Conservation (phyloP, 2,888 invertebrate genomes). For the Sarcophaga rosellei region DNA sequence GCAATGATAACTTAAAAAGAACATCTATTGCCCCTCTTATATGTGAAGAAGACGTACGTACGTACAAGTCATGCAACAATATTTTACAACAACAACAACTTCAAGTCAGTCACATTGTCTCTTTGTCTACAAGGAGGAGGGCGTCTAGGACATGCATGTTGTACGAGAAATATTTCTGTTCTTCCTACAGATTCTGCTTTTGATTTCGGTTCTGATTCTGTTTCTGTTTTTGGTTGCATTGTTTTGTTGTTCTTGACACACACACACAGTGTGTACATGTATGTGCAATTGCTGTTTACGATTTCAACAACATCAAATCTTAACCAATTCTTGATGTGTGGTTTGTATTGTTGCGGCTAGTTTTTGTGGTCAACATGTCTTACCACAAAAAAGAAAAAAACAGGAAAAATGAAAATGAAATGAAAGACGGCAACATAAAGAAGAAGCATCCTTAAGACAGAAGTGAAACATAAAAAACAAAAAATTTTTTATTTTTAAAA, state of each 20-base stretch:
- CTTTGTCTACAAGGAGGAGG: conserved; percentile 7
- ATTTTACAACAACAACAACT: conserved; percentile 9
- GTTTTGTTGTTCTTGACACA: conserved; percentile 23
- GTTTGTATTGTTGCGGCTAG: conserved; percentile 62
- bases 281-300: conserved; percentile 29
- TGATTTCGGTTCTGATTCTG: not conserved
- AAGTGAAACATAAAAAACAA: conserved; percentile 10
- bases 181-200: not conserved
- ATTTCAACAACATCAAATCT: conserved; percentile 64
- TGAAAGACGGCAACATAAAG: not conserved
- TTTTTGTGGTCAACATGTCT: conserved; percentile 56
- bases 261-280: conserved; percentile 14
- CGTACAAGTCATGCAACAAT: not conserved
- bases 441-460: not conserved
- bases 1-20: conserved; percentile 53
- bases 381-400: conserved; percentile 2
- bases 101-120: conserved; percentile 16
- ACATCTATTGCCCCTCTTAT: conserved; percentile 3
- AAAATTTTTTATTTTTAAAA: conserved; percentile 16
- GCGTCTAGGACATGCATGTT: conserved; percentile 6
- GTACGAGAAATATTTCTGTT: conserved; percentile 24
- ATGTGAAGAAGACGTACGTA: not conserved
- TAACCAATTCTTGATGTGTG: conserved; percentile 66
- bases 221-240: not conserved
- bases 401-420: not conserved